These are phyloP conservation scores for Danio choprae DNA, from an alignment of 2,797 vertebrate genomes.

Conservation along the genomic window DNA sequence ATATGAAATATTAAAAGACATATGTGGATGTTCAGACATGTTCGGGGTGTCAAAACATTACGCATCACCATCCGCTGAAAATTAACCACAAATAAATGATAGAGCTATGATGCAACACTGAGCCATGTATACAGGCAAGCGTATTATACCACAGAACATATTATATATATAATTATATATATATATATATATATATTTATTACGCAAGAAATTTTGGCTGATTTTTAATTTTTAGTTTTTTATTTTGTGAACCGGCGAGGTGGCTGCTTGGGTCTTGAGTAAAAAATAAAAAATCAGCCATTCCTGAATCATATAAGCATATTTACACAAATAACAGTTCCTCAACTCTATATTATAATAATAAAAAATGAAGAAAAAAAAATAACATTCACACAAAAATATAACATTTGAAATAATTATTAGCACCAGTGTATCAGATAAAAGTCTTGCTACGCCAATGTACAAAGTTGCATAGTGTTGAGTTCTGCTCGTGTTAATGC, in stretches of 20 bases:
- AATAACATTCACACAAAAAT: conserved; percentile 98
- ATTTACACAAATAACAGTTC: conserved; percentile 91
- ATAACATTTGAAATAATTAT: conserved; percentile 99
- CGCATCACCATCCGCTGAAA: conserved; percentile 63
- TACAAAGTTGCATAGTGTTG: conserved; percentile 97
- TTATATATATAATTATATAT: conserved; percentile 28
- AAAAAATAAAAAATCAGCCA: conserved; percentile 70
- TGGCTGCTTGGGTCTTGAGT: conserved; percentile 67
- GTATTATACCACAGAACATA: conserved; percentile 70
- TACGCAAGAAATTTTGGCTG: conserved; percentile 71
- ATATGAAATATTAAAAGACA: conserved; percentile 57
- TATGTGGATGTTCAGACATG: conserved; percentile 40
- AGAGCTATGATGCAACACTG: conserved; percentile 67
- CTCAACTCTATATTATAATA: conserved; percentile 85
- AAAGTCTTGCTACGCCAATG: conserved; percentile 89
- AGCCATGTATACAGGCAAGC: conserved; percentile 74
- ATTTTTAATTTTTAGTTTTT: no score
- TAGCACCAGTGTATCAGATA: conserved; percentile 99
- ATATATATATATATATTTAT: conserved; percentile 58
- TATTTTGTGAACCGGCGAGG: conserved; percentile 62
- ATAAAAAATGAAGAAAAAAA: conserved; percentile 60
- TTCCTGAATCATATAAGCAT: conserved; percentile 83
- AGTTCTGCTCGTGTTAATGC: conserved; percentile 67
- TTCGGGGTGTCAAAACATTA: conserved; percentile 52
- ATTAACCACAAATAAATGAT: conserved; percentile 65